A percentile compares a stretch with the other conserved stretches of the same genome.
These are phyloP conservation scores for Bombylius discolor DNA, from an alignment of 2,888 invertebrate genomes.

Conservation along the genomic window DNA sequence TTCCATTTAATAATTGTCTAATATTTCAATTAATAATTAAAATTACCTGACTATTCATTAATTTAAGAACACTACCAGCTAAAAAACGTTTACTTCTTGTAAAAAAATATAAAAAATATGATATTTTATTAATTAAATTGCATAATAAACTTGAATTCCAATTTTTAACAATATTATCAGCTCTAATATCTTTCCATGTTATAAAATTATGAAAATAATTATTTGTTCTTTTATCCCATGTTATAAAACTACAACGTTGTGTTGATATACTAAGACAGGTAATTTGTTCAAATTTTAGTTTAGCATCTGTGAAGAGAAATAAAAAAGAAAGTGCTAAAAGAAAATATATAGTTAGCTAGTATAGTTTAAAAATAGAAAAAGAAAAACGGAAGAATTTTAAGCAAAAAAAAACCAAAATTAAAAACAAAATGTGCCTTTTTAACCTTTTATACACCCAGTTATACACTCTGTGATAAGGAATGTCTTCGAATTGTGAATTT, in stretches of 20 bases:
- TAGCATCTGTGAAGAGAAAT: conserved; percentile 45
- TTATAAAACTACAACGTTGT: conserved; percentile 67
- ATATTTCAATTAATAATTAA: conserved; percentile 1
- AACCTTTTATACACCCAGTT: too few species aligned
- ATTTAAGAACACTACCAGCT: conserved; percentile 70
- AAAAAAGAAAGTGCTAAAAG: too few species aligned
- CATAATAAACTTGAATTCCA: conserved; percentile 67
- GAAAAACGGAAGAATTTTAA: too few species aligned
- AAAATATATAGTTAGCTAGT: too few species aligned
- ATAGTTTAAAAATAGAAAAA: too few species aligned
- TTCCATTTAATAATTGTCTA: too few species aligned
- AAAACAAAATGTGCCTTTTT: too few species aligned
- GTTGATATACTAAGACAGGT: conserved; percentile 71
- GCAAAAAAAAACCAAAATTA: too few species aligned
- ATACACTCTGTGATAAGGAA: too few species aligned
- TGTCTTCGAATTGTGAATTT: too few species aligned
- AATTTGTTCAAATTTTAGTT: conserved; percentile 50
- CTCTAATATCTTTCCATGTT: conserved; percentile 81
- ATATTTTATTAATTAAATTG: conserved; percentile 39
- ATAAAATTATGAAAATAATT: conserved; percentile 72
- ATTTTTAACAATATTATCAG: conserved; percentile 54
- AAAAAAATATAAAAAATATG: conserved; percentile 55
- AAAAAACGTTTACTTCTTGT: conserved; percentile 67
- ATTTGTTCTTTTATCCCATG: conserved; percentile 67
- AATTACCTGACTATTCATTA: conserved; percentile 72